phyloP scores from a whole-genome alignment of 2,888 invertebrate species.

The Drosophila macrospina region DNA sequence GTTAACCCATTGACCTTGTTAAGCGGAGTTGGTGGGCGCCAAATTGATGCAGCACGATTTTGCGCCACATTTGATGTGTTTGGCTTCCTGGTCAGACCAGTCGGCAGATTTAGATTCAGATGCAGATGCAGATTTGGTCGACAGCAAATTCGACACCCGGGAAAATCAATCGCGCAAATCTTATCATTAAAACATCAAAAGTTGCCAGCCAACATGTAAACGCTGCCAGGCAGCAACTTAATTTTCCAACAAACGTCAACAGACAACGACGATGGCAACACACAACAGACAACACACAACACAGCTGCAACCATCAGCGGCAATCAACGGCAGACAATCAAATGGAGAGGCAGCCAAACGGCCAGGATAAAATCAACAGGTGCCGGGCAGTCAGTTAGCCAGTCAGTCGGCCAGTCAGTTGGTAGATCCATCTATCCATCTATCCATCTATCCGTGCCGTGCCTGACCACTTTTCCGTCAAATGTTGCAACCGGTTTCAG shows the following conservation, averaged over 20 bases:
- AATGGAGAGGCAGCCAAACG: slow-evolving; percentile 59
- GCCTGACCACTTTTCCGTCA: slow-evolving; percentile 63
- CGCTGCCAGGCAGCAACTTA: slow-evolving; percentile 72
- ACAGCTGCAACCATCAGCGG: slow-evolving; percentile 79
- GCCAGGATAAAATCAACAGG: slow-evolving; percentile 81
- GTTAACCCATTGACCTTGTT: slow-evolving; percentile 81
- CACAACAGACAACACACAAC: slow-evolving; percentile 19
- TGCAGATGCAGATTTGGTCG: slow-evolving; percentile 6
- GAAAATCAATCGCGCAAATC: slow-evolving; percentile 78
- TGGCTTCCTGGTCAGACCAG: slow-evolving; percentile 49
- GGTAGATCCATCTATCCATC: neutral
- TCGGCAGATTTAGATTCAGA: slow-evolving; percentile 14
- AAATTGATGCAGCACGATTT: slow-evolving; percentile 68
- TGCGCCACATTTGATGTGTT: slow-evolving; percentile 54
- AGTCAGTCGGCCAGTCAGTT: slow-evolving; percentile 13
- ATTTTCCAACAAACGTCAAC: slow-evolving; percentile 60
- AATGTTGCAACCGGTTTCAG: slow-evolving; percentile 68
- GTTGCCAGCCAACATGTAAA: slow-evolving; percentile 72
- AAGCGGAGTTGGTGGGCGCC: slow-evolving; percentile 50
- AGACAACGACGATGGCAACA: slow-evolving; percentile 40
- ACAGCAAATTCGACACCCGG: slow-evolving; percentile 67
- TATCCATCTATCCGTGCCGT: slow-evolving; percentile 8
- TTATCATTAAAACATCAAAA: slow-evolving; percentile 81
- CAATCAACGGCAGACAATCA: slow-evolving; percentile 79
- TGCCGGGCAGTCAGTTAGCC: slow-evolving; percentile 46